phyloP scores from a whole-genome alignment of 2,113 vertebrate species.

The Pogona vitticeps region DNA sequence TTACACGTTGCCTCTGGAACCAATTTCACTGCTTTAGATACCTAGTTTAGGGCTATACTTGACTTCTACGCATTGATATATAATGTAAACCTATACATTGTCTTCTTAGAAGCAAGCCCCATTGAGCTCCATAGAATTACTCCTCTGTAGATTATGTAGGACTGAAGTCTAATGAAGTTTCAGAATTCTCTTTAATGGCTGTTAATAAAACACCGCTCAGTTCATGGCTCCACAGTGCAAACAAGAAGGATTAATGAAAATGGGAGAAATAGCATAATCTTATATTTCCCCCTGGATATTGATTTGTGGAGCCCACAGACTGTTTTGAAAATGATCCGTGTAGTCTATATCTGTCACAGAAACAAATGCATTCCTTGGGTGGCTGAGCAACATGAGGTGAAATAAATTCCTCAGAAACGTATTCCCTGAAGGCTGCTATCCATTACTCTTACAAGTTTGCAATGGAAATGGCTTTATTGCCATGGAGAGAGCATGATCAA shows the following conservation, averaged over 20 bases:
- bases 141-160: background rate
- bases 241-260: conserved; percentile 57
- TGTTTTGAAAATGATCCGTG: conserved; percentile 71
- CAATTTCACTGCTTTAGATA: conserved; percentile 35
- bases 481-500: conserved; percentile 64
- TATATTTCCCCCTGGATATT: conserved; percentile 41
- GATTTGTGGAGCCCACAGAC: conserved; percentile 61
- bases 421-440: conserved; percentile 75
- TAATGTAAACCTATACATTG: background rate
- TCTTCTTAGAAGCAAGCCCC: background rate
- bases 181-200: conserved; percentile 55
- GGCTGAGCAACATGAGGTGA: conserved; percentile 70
- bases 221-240: conserved; percentile 43
- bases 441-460: conserved; percentile 74
- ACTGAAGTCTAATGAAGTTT: conserved; percentile 8
- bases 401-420: conserved; percentile 78
- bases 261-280: conserved; percentile 42
- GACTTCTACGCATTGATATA: background rate
- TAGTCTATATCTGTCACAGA: conserved; percentile 71
- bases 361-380: conserved; percentile 73
- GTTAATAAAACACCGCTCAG: conserved; percentile 48
- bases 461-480: conserved; percentile 71
- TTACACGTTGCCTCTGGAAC: background rate
- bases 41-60: background rate
- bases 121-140: background rate